These are phyloP conservation scores for Circaetus gallicus DNA, from an alignment of 2,113 vertebrate species.

Conservation along the genomic window DNA sequence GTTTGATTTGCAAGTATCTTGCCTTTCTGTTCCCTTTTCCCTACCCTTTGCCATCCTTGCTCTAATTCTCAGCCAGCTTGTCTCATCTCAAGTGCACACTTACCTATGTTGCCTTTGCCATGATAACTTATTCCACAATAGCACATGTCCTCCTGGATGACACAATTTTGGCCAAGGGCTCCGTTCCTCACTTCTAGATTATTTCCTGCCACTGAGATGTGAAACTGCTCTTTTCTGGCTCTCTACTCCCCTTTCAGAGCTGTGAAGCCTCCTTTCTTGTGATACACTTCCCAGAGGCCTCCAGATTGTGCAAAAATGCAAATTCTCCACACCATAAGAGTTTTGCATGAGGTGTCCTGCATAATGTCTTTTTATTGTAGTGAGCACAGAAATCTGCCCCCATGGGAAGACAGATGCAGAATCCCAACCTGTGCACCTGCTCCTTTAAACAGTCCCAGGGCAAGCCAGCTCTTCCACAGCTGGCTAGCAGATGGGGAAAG, in stretches of 20 bases:
- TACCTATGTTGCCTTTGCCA: not conserved
- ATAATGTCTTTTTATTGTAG: not conserved
- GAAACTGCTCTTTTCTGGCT: not conserved
- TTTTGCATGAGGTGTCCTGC: not conserved
- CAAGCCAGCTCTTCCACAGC: conserved; percentile 19
- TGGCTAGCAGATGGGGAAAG: conserved; percentile 51
- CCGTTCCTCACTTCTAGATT: not conserved
- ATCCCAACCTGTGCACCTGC: conserved; percentile 3
- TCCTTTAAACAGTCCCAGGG: not conserved
- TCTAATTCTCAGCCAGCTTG: not conserved
- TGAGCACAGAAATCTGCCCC: not conserved
- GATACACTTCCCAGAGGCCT: not conserved
- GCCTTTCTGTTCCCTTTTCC: not conserved
- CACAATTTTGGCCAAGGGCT: not conserved
- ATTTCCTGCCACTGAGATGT: not conserved
- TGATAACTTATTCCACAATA: not conserved
- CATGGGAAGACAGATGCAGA: not conserved
- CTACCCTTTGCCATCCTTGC: not conserved
- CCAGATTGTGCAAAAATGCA: not conserved
- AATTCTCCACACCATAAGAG: not conserved
- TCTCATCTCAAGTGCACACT: not conserved
- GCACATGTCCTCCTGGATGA: not conserved
- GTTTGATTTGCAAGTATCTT: not conserved
- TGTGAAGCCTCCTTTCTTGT: not conserved
- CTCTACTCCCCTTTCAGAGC: not conserved